Conservation (phyloP, 2,888 invertebrate species). For the Chrysolina americana region DNA sequence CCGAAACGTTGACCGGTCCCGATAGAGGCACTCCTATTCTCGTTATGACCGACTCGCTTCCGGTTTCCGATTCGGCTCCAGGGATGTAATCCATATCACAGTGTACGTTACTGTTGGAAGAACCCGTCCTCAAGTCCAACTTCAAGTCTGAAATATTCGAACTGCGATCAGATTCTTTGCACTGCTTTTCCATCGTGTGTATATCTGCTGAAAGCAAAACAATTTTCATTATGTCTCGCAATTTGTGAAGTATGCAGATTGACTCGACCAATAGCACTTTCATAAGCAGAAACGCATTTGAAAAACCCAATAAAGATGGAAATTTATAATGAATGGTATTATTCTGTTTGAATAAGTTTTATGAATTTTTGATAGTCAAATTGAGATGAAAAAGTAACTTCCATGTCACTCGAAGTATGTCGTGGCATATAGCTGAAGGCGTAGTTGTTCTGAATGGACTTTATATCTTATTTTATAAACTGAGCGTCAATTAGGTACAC, state of each 20-base stretch:
- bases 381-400: too few relatives aligned
- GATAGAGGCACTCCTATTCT: slow-evolving; percentile 82
- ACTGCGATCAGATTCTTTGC: slow-evolving; percentile 88
- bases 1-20: slow-evolving; percentile 82
- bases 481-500: background rate
- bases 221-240: slow-evolving; percentile 15
- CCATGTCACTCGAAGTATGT: too few relatives aligned
- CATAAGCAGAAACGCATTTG: too few relatives aligned
- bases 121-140: slow-evolving; percentile 87
- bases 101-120: slow-evolving; percentile 80
- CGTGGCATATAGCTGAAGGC: too few relatives aligned
- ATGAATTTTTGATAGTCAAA: too few relatives aligned
- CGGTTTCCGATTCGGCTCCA: slow-evolving; percentile 73
- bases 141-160: slow-evolving; percentile 95
- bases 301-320: too few relatives aligned
- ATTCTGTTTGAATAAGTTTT: too few relatives aligned
- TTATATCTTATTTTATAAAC: too few relatives aligned
- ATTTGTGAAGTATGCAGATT: too few relatives aligned
- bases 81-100: slow-evolving; percentile 74
- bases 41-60: slow-evolving; percentile 72
- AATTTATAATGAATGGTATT: too few relatives aligned
- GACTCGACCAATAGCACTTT: too few relatives aligned
- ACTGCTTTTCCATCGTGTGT: slow-evolving; percentile 74
- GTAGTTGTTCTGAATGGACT: too few relatives aligned
- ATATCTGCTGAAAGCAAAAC: slow-evolving; percentile 67